Evolutionary conservation across 2,888 invertebrate genomes (phyloP).

Genomic region (Phlogophora meticulosa): DNA sequence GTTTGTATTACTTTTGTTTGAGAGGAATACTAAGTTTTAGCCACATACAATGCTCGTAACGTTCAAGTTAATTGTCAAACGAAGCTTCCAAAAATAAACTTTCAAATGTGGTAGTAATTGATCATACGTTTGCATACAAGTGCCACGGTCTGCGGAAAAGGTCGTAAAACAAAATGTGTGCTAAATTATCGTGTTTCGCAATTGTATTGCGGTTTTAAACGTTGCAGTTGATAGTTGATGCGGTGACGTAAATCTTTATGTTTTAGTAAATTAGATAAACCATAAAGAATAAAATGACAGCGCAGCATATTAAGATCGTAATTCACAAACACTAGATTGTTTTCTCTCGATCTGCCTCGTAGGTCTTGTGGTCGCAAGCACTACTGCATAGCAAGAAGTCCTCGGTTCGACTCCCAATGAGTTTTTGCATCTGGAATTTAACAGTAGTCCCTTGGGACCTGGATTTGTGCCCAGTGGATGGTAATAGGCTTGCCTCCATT

Average conservation of each 20-base stretch:
- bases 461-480: too few relatives aligned
- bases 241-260: slow-evolving; percentile 12
- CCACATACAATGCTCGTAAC: neutral
- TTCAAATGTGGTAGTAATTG: neutral
- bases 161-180: slow-evolving; percentile 14
- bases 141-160: neutral
- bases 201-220: neutral
- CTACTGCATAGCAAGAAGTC: too few relatives aligned
- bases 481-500: too few relatives aligned
- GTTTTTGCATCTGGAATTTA: too few relatives aligned
- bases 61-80: neutral
- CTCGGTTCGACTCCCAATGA: too few relatives aligned
- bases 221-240: slow-evolving; percentile 8
- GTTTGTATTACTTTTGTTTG: slow-evolving; percentile 22
- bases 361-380: too few relatives aligned
- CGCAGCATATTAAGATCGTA: neutral
- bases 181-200: neutral
- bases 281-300: neutral
- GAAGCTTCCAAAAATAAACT: neutral
- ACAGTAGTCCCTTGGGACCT: too few relatives aligned
- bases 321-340: too few relatives aligned
- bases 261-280: neutral
- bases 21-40: neutral
- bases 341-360: too few relatives aligned
- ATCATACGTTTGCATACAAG: slow-evolving; percentile 2